Conservation (phyloP, 2,797 vertebrate species). For the Anguilla megastoma region DNA sequence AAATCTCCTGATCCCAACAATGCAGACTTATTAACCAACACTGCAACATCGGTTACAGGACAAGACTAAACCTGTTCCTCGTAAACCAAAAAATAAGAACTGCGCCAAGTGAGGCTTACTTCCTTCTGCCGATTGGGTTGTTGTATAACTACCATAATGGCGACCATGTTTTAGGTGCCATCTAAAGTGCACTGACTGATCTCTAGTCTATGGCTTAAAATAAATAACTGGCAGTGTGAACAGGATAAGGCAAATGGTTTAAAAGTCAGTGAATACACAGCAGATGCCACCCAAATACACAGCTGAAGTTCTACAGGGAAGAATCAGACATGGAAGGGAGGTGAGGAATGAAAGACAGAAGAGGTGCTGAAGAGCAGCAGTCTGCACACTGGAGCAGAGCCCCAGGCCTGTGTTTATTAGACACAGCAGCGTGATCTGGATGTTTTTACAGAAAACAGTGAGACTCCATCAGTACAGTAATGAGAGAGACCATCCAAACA, state of each 20-base stretch:
- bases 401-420: not conserved
- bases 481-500: not conserved
- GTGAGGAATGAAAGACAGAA: not conserved
- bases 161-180: not conserved
- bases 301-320: not conserved
- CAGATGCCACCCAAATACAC: not conserved
- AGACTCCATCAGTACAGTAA: constrained; percentile 3
- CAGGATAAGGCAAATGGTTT: not conserved
- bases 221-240: not conserved
- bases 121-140: not conserved
- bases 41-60: not conserved
- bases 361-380: not conserved
- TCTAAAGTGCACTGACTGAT: not conserved
- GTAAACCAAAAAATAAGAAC: not conserved
- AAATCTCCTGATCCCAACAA: not conserved
- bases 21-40: not conserved
- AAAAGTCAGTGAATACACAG: not conserved
- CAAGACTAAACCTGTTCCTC: not conserved
- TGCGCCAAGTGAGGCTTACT: not conserved
- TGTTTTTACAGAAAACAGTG: not conserved
- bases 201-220: not conserved
- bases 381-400: not conserved
- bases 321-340: not conserved
- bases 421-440: not conserved
- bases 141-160: not conserved